These are phyloP conservation scores for Anser brachyrhynchus DNA, from an alignment of 2,113 vertebrate genomes.

Conservation along the genomic window DNA sequence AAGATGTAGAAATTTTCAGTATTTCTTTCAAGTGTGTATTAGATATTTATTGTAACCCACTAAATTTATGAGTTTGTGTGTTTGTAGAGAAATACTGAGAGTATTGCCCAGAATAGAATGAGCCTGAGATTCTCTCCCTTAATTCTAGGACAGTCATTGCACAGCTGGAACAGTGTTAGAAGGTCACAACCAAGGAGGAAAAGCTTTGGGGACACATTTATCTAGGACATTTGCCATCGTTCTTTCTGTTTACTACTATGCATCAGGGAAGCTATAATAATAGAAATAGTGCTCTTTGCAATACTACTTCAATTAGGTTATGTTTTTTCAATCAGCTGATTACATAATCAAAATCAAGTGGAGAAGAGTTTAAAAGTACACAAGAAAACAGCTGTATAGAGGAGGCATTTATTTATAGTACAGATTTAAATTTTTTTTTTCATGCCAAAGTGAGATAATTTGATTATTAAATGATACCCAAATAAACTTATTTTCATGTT, in stretches of 20 bases:
- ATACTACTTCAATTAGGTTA: slow-evolving; percentile 21
- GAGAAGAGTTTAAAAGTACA: background rate
- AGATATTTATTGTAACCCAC: background rate
- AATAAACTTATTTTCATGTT: background rate
- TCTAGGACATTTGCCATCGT: slow-evolving; percentile 16
- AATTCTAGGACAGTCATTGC: slow-evolving; percentile 16
- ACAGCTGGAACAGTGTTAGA: slow-evolving; percentile 52
- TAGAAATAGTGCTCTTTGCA: slow-evolving; percentile 3
- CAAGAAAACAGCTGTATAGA: background rate
- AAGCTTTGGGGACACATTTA: background rate
- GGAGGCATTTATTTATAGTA: background rate
- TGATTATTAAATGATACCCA: background rate
- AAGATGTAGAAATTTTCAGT: background rate
- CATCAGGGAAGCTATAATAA: background rate
- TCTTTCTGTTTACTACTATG: background rate
- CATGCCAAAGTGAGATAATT: background rate
- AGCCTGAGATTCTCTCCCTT: background rate
- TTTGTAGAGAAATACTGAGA: background rate
- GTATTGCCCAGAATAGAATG: background rate
- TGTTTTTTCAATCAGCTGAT: slow-evolving; percentile 17
- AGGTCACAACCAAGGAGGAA: slow-evolving; percentile 25
- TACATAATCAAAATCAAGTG: slow-evolving; percentile 25
- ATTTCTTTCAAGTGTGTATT: background rate
- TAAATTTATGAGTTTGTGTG: background rate
- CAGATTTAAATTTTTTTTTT: background rate